Base-by-base conservation (phyloP, 2,888 invertebrate species). In the Chamaedrilus cognettii region DNA sequence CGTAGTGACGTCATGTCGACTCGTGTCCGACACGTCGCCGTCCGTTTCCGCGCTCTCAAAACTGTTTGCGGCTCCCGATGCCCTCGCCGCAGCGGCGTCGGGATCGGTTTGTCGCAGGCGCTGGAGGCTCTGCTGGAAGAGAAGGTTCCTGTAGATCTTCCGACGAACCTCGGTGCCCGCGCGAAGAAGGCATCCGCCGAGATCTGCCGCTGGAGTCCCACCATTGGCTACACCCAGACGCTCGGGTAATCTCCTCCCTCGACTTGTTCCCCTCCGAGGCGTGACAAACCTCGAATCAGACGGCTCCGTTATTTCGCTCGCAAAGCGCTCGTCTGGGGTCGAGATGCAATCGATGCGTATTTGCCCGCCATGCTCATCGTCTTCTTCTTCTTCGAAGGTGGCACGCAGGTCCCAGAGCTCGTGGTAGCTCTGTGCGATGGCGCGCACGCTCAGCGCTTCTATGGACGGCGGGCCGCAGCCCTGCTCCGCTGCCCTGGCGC, bases 381-480 rank as follows among this genome's bases (percentile, higher is more conserved):
- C n/a, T 32, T 72, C 72, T 60, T 82, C 85, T 70, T 85, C 85
- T 72, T 86, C 86, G 64, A 85, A 77, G 3, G 85, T 85, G 35
- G 85, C 82, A 50, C 86, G 74, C 49, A 86, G 77, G 66, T 83
- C 81, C 86, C 86, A 86, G 57, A 86, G 75, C 60, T 84, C 82
- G 49, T 82, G 72, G 70, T 85, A 85, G 64, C 77, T 76, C 11
- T n/a, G 34, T 5, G 42, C 2, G 28, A 2, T 19, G 30, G 23
- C 19, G 30, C 42, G 19, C n/a, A 15, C 34, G 23, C 42, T 30
- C 7, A 2, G 3, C 11, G 7, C 23, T n/a, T 26, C 55, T n/a
- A n/a, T 26, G 55, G 23, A n/a, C 7, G 23, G 11, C 23, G 23
- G 7, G 23, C n/a, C 23, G 23, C 23, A 11, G 31, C 42, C 60